Base-by-base conservation (phyloP, 2,888 invertebrate genomes). In the Leptopilina drosophilae region DNA sequence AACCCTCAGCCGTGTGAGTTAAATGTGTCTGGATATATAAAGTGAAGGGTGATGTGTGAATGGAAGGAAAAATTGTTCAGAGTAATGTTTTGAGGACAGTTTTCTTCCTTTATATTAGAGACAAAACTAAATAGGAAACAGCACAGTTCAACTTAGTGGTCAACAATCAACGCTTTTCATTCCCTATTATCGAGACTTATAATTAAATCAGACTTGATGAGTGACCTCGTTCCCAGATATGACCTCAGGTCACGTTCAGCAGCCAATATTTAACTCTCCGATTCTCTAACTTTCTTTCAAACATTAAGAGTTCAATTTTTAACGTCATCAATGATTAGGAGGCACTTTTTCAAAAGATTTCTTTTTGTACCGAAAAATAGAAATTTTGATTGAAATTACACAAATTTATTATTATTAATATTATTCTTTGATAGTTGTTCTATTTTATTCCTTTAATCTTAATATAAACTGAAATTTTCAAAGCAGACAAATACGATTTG, bases 121-220 rank as follows among this genome's bases (percentile, higher is more conserved):
- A 53, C 26, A 26, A 73, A 33, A 33, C 15, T 6, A 26, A 53
- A 69, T 69, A 33, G 53, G 20, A 69, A 53, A 69, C 53, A 53
- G 7, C 49, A 49, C 49, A 49, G n/a, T 33, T 12, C 14, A 56
- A n/a, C 3, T 73, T 73, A 33, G 56, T 40, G 33, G 15, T 8
- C 56, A 73, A 56, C 73, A 73, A 73, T 73, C 73, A 56, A 73
- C 56, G 26, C 56, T 73, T 40, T 33, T 56, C n/a, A 56, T 7
- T 56, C 5, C 9, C 33, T 33, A 73, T 73, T 73, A 73, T 73
- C 33, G n/a, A 56, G 56, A 33, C 33, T 20, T 73, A 8, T 56
- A 73, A 73, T 73, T 73, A 33, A 56, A 56, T 73, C 53, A 33
- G 33, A 33, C 69, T 8, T n/a, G 56, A 56, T 6, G 12, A 69